Percentiles rank a stretch among this genome's conserved stretches.
Conservation (phyloP, 2,797 vertebrate genomes). For the Bradypodion ventrale region DNA sequence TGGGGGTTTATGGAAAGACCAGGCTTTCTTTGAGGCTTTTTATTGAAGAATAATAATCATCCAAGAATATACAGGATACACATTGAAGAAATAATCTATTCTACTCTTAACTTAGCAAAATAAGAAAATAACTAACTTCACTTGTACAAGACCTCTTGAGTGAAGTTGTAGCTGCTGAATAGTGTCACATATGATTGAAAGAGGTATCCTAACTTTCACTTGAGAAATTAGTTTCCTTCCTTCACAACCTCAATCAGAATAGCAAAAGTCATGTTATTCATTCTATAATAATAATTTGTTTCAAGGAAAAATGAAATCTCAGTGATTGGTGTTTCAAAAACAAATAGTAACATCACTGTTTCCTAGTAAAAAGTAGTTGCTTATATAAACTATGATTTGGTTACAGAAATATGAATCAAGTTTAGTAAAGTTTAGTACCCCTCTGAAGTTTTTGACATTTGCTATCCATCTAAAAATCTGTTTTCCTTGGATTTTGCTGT, state of each 20-base stretch:
- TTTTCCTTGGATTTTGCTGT: neutral
- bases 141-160: neutral
- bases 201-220: neutral
- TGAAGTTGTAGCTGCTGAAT: conserved; percentile 14
- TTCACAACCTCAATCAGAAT: too few species aligned
- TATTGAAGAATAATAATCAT: too few species aligned
- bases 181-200: neutral
- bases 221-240: neutral
- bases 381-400: neutral
- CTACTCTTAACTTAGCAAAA: too few species aligned
- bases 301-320: neutral
- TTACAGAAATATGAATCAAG: neutral
- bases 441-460: neutral
- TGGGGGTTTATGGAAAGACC: too few species aligned
- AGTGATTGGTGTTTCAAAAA: neutral
- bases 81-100: too few species aligned
- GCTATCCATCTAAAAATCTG: neutral
- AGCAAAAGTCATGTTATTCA: neutral
- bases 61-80: too few species aligned
- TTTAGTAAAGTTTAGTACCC: neutral
- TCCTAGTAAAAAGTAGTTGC: neutral
- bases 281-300: neutral
- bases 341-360: neutral
- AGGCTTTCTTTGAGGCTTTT: too few species aligned
- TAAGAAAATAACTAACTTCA: too few species aligned